These are phyloP conservation scores for Anoplolepis gracilipes DNA, from an alignment of 1,140 invertebrate species.

Conservation along the genomic window DNA sequence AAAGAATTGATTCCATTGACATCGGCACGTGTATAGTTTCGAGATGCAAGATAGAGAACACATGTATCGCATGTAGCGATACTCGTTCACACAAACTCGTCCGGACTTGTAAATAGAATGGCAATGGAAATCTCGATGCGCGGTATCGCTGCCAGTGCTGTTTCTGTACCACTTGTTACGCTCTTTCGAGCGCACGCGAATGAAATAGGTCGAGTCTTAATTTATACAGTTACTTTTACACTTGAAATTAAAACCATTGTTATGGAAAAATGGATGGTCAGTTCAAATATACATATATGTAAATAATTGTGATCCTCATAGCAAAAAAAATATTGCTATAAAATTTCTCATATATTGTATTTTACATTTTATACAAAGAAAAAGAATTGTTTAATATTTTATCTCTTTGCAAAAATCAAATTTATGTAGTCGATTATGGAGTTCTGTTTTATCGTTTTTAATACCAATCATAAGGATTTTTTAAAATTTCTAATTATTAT, in stretches of 20 bases:
- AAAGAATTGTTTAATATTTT: background rate
- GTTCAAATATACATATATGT: background rate
- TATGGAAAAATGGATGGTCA: background rate
- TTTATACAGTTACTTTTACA: slow-evolving; percentile 6
- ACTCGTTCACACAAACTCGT: slow-evolving; percentile 11
- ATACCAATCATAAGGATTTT: too few relatives aligned
- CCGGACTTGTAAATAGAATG: slow-evolving; percentile 36
- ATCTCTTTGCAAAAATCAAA: too few relatives aligned
- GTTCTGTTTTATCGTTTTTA: too few relatives aligned
- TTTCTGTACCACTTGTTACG: slow-evolving; percentile 44
- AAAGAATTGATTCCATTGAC: slow-evolving; percentile 33
- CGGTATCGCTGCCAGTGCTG: background rate
- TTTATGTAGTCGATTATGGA: too few relatives aligned
- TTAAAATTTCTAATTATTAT: too few relatives aligned
- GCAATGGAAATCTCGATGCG: slow-evolving; percentile 43
- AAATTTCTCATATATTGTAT: background rate
- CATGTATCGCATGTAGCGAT: background rate
- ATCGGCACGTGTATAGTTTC: slow-evolving; percentile 2
- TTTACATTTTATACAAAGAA: background rate
- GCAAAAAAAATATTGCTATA: background rate
- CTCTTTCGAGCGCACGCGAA: background rate
- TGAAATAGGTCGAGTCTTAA: slow-evolving; percentile 49
- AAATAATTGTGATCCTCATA: too few relatives aligned
- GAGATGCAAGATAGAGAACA: slow-evolving; percentile 18
- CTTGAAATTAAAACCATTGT: background rate